Base-by-base conservation (phyloP, 1,140 invertebrate genomes). In the silkworm (Bombyx mori) region DNA sequence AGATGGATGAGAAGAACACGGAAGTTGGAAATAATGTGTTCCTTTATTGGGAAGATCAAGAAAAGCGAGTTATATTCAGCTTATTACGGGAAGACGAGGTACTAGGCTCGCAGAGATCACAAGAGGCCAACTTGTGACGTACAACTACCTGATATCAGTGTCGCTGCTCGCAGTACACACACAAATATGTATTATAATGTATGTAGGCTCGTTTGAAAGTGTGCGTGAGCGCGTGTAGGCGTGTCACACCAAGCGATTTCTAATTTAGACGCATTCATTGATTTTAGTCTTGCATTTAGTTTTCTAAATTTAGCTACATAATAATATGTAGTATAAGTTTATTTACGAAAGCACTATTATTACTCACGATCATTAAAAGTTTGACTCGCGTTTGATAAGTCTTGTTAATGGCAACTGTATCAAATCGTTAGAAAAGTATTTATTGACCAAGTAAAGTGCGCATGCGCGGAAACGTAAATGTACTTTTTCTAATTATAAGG, bases 41-140 rank as follows among this genome's bases (percentile, higher is more conserved):
- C 70, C 63, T 65, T 73, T 68, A 60, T 47, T 68, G 71, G 70
- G 64, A 76, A 75, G 75, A 84, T 82, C 75, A 80, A 84, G 81
- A 82, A 85, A 82, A 80, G 74, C 75, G 73, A 81, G 74, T 82
- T 82, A 84, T 84, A 80, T 82, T 80, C 78, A 82, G 82, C 82
- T 86, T 86, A 86, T 86, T 86, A 86, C 81, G 79, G 72, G 71
- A 72, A 82, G 77, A 68, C 73, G 69, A 66, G 66, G 74, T 82
- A 86, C 82, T 69, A 84, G 82, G 82, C 73, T 69, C 57, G 66
- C 77, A 82, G 74, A 77, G 69, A 77, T 71, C 63, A 68, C 66
- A 68, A 77, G 82, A 81, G 70, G 73, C 68, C 62, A 65, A 69
- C 68, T 71, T 76, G 70, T 84, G 81, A 82, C 81, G 78, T 82